Base-by-base conservation (phyloP, 2,113 vertebrate species). In the Castor canadensis region DNA sequence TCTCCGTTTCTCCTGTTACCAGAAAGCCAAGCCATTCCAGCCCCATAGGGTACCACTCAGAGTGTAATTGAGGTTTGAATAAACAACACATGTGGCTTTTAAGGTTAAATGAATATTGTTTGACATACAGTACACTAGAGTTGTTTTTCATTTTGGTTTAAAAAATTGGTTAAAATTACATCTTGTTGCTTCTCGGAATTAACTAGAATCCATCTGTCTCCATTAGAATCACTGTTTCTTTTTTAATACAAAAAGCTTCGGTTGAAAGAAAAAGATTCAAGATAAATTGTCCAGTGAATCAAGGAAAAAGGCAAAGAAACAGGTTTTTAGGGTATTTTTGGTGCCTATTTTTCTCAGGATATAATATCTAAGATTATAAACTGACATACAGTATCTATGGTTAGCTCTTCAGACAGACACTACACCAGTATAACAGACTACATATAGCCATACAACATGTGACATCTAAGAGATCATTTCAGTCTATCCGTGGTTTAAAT, bases 21-120 rank as follows among this genome's bases (percentile, higher is more conserved):
- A 94, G 88, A 96, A 95, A 97, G 64, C 72, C 91, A 92, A 97
- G 60, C 71, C 77, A 92, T 94, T 95, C 91, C 67, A 91, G 52
- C 77, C 92, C 83, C 89, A 96, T 94, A 96, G 95, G 43, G 86
- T 96, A 95, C 67, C 82, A 95, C 89, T 96, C 91, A 89, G 73
- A 95, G 82, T 89, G 91, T 94, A 96, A 97, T 90, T 95, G 91
- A 96, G 86, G 64, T 86, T 94, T 95, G 94, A 95, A 95, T 97
- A 97, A 97, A 97, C 93, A 97, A 96, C 95, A 96, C 73, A 94
- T 97, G 93, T 95, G 93, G 93, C 60, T 94, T 96, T 97, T 97
- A 96, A 96, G 91, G 93, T 96, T 96, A 97, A 97, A 97, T 89
- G 97, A 97, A 95, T 95, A 95, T 95, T 97, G 91, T 96, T 97